These are phyloP conservation scores for Coilia nasus DNA, from an alignment of 2,797 vertebrate genomes.

Conservation along the genomic window DNA sequence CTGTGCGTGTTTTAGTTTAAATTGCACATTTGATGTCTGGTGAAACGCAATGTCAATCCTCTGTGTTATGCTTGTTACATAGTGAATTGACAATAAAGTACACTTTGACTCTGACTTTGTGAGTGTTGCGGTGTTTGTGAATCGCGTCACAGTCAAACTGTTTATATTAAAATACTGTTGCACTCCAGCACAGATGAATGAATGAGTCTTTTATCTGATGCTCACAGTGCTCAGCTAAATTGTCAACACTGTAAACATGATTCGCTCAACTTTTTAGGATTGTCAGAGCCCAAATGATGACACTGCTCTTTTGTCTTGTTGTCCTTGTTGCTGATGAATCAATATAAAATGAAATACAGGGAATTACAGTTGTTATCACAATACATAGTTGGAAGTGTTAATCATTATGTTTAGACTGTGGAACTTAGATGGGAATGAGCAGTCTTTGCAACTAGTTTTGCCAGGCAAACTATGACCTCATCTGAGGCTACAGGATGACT, in stretches of 20 bases:
- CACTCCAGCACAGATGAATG: slow-evolving; percentile 40
- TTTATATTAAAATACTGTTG: slow-evolving; percentile 60
- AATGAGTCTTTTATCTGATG: too few species aligned
- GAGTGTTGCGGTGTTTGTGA: slow-evolving; percentile 56
- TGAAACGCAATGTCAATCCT: too few species aligned
- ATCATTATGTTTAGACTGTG: background rate
- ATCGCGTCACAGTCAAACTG: slow-evolving; percentile 58
- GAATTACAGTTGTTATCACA: too few species aligned
- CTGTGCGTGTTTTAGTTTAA: too few species aligned
- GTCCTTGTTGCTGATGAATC: background rate
- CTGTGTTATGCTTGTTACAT: too few species aligned
- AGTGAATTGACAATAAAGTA: too few species aligned
- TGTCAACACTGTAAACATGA: background rate
- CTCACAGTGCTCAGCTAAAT: background rate
- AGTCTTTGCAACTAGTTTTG: too few species aligned
- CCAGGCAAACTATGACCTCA: too few species aligned
- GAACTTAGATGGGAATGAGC: too few species aligned
- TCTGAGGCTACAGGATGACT: too few species aligned
- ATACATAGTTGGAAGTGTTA: background rate
- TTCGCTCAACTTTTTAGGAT: background rate
- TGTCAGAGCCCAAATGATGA: background rate
- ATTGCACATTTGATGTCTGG: too few species aligned
- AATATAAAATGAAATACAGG: background rate
- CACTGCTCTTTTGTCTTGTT: background rate
- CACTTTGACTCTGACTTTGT: too few species aligned